phyloP scores from a whole-genome alignment of 2,888 invertebrate genomes.

The Tuta absoluta region DNA sequence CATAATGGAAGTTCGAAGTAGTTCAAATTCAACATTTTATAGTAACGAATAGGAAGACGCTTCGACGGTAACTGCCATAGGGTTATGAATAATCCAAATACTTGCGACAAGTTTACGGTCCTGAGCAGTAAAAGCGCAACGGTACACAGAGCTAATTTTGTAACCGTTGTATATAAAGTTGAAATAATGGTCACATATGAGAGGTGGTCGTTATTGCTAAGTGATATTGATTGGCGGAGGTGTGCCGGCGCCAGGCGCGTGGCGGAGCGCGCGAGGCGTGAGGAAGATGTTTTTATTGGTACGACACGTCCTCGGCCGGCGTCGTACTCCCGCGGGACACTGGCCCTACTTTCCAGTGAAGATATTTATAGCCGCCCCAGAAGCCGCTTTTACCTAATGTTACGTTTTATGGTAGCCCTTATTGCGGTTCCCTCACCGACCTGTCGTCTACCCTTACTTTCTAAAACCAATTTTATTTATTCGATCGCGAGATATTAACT shows the following conservation, averaged over 20 bases:
- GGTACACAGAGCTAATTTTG: slow-evolving; percentile 45
- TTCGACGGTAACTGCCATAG: slow-evolving; percentile 25
- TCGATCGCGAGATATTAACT: slow-evolving; percentile 56
- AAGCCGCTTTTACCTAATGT: slow-evolving; percentile 81
- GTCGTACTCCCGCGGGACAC: slow-evolving; percentile 77
- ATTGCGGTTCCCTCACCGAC: slow-evolving; percentile 72
- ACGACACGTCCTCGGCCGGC: slow-evolving; percentile 73
- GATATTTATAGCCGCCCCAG: slow-evolving; percentile 80
- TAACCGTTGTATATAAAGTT: slow-evolving; percentile 53
- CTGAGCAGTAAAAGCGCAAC: slow-evolving; percentile 28
- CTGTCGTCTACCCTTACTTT: slow-evolving; percentile 53
- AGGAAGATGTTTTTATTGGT: slow-evolving; percentile 74
- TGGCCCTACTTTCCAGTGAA: slow-evolving; percentile 78
- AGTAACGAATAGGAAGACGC: slow-evolving; percentile 25
- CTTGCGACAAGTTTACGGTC: slow-evolving; percentile 32
- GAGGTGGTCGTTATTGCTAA: slow-evolving; percentile 66
- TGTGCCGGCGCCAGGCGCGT: slow-evolving; percentile 34
- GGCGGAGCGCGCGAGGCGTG: slow-evolving; percentile 53
- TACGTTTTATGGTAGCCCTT: slow-evolving; percentile 80
- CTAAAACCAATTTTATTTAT: slow-evolving; percentile 61
- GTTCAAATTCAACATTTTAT: slow-evolving; percentile 22
- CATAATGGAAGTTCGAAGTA: slow-evolving; percentile 12
- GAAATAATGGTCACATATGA: slow-evolving; percentile 60
- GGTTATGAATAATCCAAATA: slow-evolving; percentile 33
- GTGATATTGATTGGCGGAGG: slow-evolving; percentile 72